These are phyloP conservation scores for Euwallacea similis DNA, from an alignment of 1,140 invertebrate genomes.

Conservation along the genomic window DNA sequence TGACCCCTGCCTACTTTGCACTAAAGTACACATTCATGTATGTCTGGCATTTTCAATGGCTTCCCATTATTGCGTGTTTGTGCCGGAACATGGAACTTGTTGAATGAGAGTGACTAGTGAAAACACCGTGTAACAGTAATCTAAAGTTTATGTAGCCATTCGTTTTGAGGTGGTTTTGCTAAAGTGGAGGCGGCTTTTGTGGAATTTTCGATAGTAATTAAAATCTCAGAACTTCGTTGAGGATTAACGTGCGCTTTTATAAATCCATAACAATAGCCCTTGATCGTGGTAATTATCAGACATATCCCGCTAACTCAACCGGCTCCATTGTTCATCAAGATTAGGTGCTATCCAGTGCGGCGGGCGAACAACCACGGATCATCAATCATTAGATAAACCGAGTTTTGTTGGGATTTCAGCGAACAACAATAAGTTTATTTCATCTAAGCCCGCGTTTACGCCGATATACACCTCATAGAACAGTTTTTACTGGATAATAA, in stretches of 20 bases:
- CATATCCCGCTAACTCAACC: constrained; percentile 39
- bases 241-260: constrained; percentile 19
- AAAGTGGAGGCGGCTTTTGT: too few species aligned
- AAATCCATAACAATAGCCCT: constrained; percentile 35
- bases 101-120: constrained; percentile 32
- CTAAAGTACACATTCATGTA: constrained; percentile 31
- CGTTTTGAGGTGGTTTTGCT: background rate
- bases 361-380: constrained; percentile 34
- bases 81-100: constrained; percentile 23
- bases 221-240: too few species aligned
- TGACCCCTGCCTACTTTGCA: constrained; percentile 25
- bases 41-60: constrained; percentile 34
- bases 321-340: constrained; percentile 40
- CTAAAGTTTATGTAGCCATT: constrained; percentile 26
- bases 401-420: constrained; percentile 42
- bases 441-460: constrained; percentile 35
- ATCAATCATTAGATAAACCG: constrained; percentile 44
- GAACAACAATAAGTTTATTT: constrained; percentile 42
- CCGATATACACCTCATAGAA: constrained; percentile 28
- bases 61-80: constrained; percentile 32
- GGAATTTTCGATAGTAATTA: too few species aligned
- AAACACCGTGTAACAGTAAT: constrained; percentile 24
- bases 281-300: constrained; percentile 38
- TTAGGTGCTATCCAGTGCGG: constrained; percentile 38
- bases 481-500: constrained; percentile 19